Base-by-base conservation (phyloP, 2,113 vertebrate species). In the Thunnus thynnus region DNA sequence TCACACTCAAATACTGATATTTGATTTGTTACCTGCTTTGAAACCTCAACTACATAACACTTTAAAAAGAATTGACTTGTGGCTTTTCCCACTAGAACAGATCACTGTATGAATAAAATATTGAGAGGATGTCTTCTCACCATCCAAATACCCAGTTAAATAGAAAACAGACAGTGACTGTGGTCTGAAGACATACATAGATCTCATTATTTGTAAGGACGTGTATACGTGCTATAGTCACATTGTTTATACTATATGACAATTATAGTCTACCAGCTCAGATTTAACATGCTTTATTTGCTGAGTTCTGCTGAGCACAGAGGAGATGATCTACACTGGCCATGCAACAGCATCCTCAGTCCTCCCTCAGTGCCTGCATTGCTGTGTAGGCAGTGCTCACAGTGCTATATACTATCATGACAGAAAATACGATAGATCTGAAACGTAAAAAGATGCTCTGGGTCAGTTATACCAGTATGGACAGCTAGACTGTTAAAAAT, bases 291-390 rank as follows among this genome's bases (percentile, higher is more conserved):
- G 3, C 32, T 58, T 8, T 1, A 27, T 52, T 52, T 51, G 22
- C 51, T 65, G 72, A 60, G 84, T 74, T 84, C 80, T 84, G 55
- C 72, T 70, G 75, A 75, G 61, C 80, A 80, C 68, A 54, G 46
- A 12, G 10, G 12, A 69, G 5, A 57, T 22, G 46, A 44, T 55
- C 9, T 16, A 36, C 14, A 14, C 36, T 41, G 36, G 36, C 36
- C 13, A 48, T 25, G 55, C 58, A 41, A 41, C 44, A 30, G 5
- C 56, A 30, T 22, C 25, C 13, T 4, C 13, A 13, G 55, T 9
- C 3, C 46, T 52, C 12, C 30, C n/a, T 41, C 30, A 57, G 41
- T 20, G 22, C 58, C 27, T 30, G 52, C 48, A 5, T 30, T 13
- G 36, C 20, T 48, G 51, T 73, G 27, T 73, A 30, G 55, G 30